Conservation (phyloP, 1,140 invertebrate genomes). For the Galleria mellonella region DNA sequence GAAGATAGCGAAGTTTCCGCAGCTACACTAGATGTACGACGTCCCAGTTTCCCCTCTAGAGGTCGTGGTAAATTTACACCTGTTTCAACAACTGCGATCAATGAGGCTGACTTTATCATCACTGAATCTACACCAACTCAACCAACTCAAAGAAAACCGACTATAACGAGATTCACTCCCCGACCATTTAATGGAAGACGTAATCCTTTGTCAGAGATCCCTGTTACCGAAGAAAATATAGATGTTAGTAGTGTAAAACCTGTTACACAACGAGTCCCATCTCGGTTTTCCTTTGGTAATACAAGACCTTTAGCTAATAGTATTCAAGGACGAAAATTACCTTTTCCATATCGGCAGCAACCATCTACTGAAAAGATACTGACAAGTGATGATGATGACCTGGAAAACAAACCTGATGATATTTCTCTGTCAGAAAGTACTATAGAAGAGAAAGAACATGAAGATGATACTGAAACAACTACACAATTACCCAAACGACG, state of each 20-base stretch:
- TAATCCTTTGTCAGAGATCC: constrained; percentile 15
- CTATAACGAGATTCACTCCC: constrained; percentile 59
- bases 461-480: constrained; percentile 26
- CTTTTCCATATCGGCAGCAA: constrained; percentile 32
- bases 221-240: constrained; percentile 15
- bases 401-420: constrained; percentile 71
- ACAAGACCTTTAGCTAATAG: constrained; percentile 18
- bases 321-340: constrained; percentile 43
- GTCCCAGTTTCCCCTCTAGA: constrained; percentile 38
- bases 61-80: constrained; percentile 41
- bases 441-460: constrained; percentile 73
- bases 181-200: constrained; percentile 48
- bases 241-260: background rate
- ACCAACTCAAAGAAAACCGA: constrained; percentile 36
- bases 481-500: constrained; percentile 29
- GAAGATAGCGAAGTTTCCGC: constrained; percentile 58
- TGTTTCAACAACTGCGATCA: constrained; percentile 33
- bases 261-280: constrained; percentile 14
- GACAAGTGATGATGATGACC: constrained; percentile 32
- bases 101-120: constrained; percentile 16
- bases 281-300: constrained; percentile 39
- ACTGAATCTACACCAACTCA: constrained; percentile 24
- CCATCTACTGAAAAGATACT: constrained; percentile 26
- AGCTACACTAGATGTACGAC: constrained; percentile 48
- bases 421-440: constrained; percentile 75